A percentile compares a stretch with the other conserved stretches of the same genome.
Evolutionary conservation across 2,113 vertebrate species (phyloP).

Genomic region (Drymodes brunneopygia): DNA sequence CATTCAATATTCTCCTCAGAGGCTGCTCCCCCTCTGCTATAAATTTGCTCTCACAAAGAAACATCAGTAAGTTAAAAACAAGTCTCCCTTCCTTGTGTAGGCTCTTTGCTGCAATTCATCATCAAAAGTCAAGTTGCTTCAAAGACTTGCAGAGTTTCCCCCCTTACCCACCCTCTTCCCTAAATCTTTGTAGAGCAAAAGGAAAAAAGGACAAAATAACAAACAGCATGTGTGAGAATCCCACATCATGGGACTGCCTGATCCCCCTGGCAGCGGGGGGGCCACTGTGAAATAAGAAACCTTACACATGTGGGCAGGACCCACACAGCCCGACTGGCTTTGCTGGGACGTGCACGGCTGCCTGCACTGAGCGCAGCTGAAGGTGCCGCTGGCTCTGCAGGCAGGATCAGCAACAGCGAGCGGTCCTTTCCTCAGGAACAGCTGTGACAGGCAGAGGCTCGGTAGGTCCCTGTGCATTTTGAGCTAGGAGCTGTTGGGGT

Average conservation of each 20-base stretch:
- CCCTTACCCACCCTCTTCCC: constrained; percentile 14
- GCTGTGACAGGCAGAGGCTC: background rate
- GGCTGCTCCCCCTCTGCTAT: constrained; percentile 48
- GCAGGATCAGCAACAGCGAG: accelerated
- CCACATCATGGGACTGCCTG: constrained; percentile 57
- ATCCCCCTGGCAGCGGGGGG: background rate
- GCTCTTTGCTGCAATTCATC: constrained; percentile 52
- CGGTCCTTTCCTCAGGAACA: background rate
- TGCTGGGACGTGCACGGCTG: background rate
- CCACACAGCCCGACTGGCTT: background rate
- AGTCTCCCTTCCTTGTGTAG: constrained; percentile 17
- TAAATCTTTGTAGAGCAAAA: constrained; percentile 3
- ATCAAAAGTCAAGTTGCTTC: constrained; percentile 57
- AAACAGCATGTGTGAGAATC: constrained; percentile 65
- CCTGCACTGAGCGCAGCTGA: background rate
- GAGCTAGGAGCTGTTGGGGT: background rate
- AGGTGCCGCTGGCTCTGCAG: too few species aligned
- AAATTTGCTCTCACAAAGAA: constrained; percentile 64
- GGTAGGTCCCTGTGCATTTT: background rate
- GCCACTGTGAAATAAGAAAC: constrained; percentile 46
- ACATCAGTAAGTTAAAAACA: constrained; percentile 66
- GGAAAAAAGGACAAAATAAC: constrained; percentile 50
- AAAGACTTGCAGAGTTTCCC: constrained; percentile 37
- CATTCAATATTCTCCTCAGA: constrained; percentile 24
- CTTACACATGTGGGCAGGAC: constrained; percentile 15